Base-by-base conservation (phyloP, 2,113 vertebrate genomes). In the Oreochromis aureus region DNA sequence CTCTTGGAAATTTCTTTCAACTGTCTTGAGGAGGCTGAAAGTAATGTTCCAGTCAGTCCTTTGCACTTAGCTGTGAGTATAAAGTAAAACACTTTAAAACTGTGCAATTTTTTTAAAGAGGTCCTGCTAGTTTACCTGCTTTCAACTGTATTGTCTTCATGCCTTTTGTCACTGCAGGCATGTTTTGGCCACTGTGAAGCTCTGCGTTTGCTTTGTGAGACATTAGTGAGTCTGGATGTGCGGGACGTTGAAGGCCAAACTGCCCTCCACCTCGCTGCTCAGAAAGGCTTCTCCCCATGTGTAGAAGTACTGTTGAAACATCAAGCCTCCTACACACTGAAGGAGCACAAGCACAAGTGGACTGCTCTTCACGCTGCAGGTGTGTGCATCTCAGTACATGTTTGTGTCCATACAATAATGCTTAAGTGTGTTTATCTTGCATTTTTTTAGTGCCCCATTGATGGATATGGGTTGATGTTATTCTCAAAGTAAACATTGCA, bases 21-120 rank as follows among this genome's bases (percentile, higher is more conserved):
- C 96, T 99, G 98, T 96, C 95, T 99, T 89, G 98, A 98, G 93
- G 98, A 99, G 54, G 98, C 97, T 94, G 98, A 99, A 93, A 99
- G 97, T 95, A 98, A 97, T 92, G 94, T 98, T 94, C 98, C 98
- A 82, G 97, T 98, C 95, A 99, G 98, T 94, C 98, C 98, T 95
- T 96, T 99, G 97, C 98, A 99, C 96, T 97, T 99, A 96, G 98
- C 98, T 97, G 98, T 99, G 83, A 99, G 98, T 99, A 83, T n/a
- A 10, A 15, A 61, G 3, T 24, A 6, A 30, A 30, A n/a, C 56
- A 32, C 12, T 9, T 3, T 10, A 56, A 56, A 66, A 44, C 15
- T 6, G 6, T 39, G 2, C 9, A 32, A 78, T 27, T 48, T 61
- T 36, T 36, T 22, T 7, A 39, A 81, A 78, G 19, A 61, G 39